These are phyloP conservation scores for Atta colombica DNA, from an alignment of 1,140 invertebrate genomes.

Conservation along the genomic window DNA sequence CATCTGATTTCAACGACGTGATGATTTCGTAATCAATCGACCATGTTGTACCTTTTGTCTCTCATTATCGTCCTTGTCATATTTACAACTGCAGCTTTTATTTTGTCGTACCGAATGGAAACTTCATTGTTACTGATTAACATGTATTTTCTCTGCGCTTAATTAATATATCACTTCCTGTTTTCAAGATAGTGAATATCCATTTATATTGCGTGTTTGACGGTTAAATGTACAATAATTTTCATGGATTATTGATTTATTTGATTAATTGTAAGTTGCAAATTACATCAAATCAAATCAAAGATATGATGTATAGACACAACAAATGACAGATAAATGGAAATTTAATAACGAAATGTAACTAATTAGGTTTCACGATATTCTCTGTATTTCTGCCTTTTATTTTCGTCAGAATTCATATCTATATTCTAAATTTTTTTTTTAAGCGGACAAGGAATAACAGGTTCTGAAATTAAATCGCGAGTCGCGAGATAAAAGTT, in stretches of 20 bases:
- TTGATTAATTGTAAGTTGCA: neutral
- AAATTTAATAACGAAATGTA: constrained; percentile 6
- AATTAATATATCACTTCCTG: constrained; percentile 23
- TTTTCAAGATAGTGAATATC: constrained; percentile 12
- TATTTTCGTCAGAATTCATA: neutral
- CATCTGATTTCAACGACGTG: neutral
- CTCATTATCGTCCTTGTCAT: neutral
- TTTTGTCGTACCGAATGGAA: neutral
- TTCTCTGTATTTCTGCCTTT: neutral
- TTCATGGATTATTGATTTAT: constrained; percentile 17
- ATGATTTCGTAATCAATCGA: constrained; percentile 31
- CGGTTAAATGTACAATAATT: neutral
- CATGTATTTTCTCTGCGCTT: constrained; percentile 7
- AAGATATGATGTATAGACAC: neutral
- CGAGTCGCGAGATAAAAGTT: constrained; percentile 37
- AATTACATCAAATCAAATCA: neutral
- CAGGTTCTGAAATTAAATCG: constrained; percentile 1
- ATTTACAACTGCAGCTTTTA: neutral
- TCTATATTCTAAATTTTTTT: neutral
- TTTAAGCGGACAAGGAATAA: neutral
- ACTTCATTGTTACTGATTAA: constrained; percentile 38
- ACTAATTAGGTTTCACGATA: neutral
- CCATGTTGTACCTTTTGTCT: constrained; percentile 4
- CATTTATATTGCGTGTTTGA: neutral
- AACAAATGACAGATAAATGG: neutral